phyloP scores from a whole-genome alignment of 2,797 vertebrate species.

The Sarcophilus harrisii region DNA sequence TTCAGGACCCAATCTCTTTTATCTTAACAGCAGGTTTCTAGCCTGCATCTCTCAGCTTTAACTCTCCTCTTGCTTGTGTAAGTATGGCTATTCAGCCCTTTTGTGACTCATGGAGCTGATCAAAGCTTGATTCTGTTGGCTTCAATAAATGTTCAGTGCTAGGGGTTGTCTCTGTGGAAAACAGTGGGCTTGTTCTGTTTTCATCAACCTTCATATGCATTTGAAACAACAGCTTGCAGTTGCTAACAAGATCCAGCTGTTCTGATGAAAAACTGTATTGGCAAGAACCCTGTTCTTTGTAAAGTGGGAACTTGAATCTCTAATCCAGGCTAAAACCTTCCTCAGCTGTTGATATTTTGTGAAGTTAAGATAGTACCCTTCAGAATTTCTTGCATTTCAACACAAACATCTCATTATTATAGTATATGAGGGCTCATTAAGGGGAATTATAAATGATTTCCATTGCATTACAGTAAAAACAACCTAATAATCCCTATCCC shows the following conservation, averaged over 20 bases:
- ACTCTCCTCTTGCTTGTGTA: conserved; percentile 9
- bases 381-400: conserved; percentile 57
- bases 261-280: conserved; percentile 73
- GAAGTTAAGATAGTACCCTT: conserved; percentile 53
- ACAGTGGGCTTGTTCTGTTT: conserved; percentile 36
- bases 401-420: conserved; percentile 34
- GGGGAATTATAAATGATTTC: conserved; percentile 56
- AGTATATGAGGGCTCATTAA: conserved; percentile 57
- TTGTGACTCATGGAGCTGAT: conserved; percentile 43
- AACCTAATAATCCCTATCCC: conserved; percentile 47
- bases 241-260: conserved; percentile 67
- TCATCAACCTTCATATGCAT: conserved; percentile 43
- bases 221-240: conserved; percentile 67
- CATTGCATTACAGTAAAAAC: conserved; percentile 57
- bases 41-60: neutral
- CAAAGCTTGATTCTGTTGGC: conserved; percentile 13
- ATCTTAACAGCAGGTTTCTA: conserved; percentile 47
- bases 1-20: neutral
- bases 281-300: conserved; percentile 57
- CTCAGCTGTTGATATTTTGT: conserved; percentile 61
- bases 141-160: neutral
- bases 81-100: conserved; percentile 12
- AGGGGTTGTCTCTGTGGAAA: neutral
- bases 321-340: conserved; percentile 65
- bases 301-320: conserved; percentile 54